phyloP scores from a whole-genome alignment of 2,888 invertebrate genomes.

The Cantharis flavilabris region DNA sequence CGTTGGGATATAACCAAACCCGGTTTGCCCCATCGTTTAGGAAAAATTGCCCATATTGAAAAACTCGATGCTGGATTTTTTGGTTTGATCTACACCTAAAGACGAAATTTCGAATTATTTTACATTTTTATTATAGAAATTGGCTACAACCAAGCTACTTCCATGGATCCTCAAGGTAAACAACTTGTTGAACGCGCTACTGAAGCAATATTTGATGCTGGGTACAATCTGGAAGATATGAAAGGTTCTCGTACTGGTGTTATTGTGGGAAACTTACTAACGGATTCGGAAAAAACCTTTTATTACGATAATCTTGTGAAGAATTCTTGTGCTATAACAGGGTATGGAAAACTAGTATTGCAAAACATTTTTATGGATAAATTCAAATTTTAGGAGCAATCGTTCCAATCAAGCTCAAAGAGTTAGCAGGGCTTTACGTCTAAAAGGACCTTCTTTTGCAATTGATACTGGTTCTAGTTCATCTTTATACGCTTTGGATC shows the following conservation, averaged over 20 bases:
- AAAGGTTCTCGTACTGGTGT: constrained; percentile 78
- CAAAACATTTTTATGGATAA: neutral
- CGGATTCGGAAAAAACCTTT: constrained; percentile 77
- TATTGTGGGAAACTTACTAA: constrained; percentile 77
- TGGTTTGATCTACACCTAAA: constrained; percentile 45
- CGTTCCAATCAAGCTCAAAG: constrained; percentile 91
- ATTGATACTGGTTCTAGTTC: constrained; percentile 96
- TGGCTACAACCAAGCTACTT: constrained; percentile 68
- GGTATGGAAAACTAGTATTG: constrained; percentile 49
- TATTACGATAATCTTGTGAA: constrained; percentile 53
- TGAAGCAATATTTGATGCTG: constrained; percentile 65
- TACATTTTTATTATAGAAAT: constrained; percentile 48
- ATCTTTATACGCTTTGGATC: constrained; percentile 84
- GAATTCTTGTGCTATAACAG: constrained; percentile 57
- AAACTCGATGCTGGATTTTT: constrained; percentile 63
- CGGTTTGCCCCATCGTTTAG: constrained; percentile 65
- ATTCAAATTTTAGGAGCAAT: constrained; percentile 65
- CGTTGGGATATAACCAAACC: constrained; percentile 72
- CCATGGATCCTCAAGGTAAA: constrained; percentile 62
- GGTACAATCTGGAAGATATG: constrained; percentile 69
- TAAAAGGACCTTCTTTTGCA: constrained; percentile 87
- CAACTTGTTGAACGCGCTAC: constrained; percentile 63
- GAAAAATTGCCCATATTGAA: constrained; percentile 62
- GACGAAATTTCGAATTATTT: neutral
- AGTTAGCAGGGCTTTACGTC: constrained; percentile 85